Percentiles rank a stretch among this genome's conserved stretches.
Conservation (phyloP, 2,888 invertebrate species). For the Orgyia antiqua region DNA sequence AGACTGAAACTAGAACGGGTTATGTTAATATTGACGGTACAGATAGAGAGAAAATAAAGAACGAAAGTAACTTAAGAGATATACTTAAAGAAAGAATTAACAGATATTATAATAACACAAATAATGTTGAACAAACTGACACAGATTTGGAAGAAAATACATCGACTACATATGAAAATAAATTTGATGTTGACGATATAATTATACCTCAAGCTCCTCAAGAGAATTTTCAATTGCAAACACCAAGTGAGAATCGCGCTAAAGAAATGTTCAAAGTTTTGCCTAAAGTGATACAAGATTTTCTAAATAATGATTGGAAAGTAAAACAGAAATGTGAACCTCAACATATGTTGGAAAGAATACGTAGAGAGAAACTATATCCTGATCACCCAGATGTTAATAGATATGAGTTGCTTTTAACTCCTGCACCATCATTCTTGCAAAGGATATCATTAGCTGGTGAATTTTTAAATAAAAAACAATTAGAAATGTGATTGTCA, state of each 20-base stretch:
- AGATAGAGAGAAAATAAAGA: constrained; percentile 56
- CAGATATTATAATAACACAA: constrained; percentile 43
- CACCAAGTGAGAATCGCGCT: constrained; percentile 52
- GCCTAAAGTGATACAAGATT: constrained; percentile 77
- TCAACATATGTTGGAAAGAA: constrained; percentile 83
- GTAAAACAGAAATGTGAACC: constrained; percentile 82
- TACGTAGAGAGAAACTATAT: constrained; percentile 80
- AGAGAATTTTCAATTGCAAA: constrained; percentile 35
- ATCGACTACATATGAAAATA: constrained; percentile 18
- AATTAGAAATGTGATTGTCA: constrained; percentile 28
- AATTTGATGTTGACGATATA: constrained; percentile 62
- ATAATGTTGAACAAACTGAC: constrained; percentile 10
- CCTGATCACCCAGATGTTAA: constrained; percentile 78
- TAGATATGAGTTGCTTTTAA: constrained; percentile 84
- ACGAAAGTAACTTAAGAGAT: constrained; percentile 49
- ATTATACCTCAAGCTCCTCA: constrained; percentile 42
- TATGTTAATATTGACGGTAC: constrained; percentile 68
- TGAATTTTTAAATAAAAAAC: constrained; percentile 80
- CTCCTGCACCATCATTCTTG: constrained; percentile 88
- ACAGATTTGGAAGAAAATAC: constrained; percentile 16
- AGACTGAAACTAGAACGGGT: constrained; percentile 65
- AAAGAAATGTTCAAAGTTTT: constrained; percentile 64
- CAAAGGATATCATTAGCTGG: constrained; percentile 88
- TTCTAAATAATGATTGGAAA: constrained; percentile 70
- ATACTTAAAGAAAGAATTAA: constrained; percentile 55